Percentiles rank a stretch among this genome's conserved stretches.
phyloP scores from a whole-genome alignment of 2,888 invertebrate genomes.

The Bursaphelenchus okinawaensis region DNA sequence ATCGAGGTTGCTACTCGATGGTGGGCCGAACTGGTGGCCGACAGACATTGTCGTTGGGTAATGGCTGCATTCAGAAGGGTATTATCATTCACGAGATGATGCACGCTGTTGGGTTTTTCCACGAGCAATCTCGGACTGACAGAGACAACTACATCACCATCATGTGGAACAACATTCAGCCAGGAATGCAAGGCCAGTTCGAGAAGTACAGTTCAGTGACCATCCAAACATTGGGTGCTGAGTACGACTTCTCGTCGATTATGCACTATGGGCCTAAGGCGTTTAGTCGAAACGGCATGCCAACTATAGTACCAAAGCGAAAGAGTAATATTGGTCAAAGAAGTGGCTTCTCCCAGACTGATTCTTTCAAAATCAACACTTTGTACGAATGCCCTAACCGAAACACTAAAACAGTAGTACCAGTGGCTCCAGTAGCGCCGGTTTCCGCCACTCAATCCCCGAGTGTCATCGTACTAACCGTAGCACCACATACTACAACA shows the following conservation, averaged over 20 bases:
- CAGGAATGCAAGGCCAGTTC: slow-evolving; percentile 56
- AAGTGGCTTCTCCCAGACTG: slow-evolving; percentile 51
- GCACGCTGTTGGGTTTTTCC: slow-evolving; percentile 57
- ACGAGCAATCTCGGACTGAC: slow-evolving; percentile 39
- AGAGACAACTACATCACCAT: slow-evolving; percentile 54
- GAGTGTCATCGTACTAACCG: not conserved
- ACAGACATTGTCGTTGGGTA: slow-evolving; percentile 50
- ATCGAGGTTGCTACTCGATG: slow-evolving; percentile 57
- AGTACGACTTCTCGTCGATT: slow-evolving; percentile 53
- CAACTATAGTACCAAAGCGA: slow-evolving; percentile 51
- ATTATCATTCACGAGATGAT: slow-evolving; percentile 56
- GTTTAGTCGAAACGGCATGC: slow-evolving; percentile 53
- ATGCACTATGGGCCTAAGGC: slow-evolving; percentile 56
- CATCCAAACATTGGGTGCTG: slow-evolving; percentile 50
- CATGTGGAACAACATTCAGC: slow-evolving; percentile 53
- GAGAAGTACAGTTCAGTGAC: slow-evolving; percentile 55
- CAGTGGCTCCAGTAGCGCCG: slow-evolving; percentile 11
- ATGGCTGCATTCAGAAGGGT: slow-evolving; percentile 56
- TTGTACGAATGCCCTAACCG: slow-evolving; percentile 46
- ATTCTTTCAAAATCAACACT: slow-evolving; percentile 52
- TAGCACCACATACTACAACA: slow-evolving; percentile 10
- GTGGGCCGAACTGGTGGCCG: slow-evolving; percentile 46
- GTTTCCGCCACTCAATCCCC: not conserved
- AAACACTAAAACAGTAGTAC: slow-evolving; percentile 7
- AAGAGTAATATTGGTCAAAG: slow-evolving; percentile 53